Evolutionary conservation across 2,888 invertebrate species (phyloP), one percentile per base, ranked within the genome.

Genomic region (Oeneis ivallda): DNA sequence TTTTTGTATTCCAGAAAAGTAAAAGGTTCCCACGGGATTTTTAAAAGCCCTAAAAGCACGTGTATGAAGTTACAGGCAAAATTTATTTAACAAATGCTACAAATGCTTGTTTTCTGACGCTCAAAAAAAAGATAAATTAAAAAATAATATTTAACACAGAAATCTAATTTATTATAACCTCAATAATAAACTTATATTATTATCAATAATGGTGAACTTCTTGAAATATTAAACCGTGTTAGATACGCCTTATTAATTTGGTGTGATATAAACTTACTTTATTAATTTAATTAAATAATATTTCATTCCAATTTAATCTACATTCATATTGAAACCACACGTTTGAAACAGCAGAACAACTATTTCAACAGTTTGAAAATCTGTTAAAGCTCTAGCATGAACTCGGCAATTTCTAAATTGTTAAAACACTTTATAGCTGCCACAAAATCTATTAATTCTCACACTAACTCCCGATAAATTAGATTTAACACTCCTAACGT

Each of bases 361-460:
- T 56, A 56, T 56, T 56, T 19, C 41, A 7, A 8, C 56, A 19
- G 41, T 19, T 15, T 41, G 17, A 56, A 54, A 56, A 56, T 56
- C 56, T 26, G 50, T 17, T 37, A 13, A 0, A 13, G 26, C 13
- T 26, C 39, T 13, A 41, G 34, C 34, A 32, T 26, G 53, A 32
- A 54, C 41, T 54, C 13, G 45, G 32, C 54, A 54, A 45, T 45
- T 62, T 54, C 53, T 37, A 62, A 66, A 66, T 66, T 57, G 62
- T 62, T 66, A 52, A 34, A 62, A 66, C 63, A 66, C 66, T 69
- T 57, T 49, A 65, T 50, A 62, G 69, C 64, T 53, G 58, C 65
- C 67, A 60, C 63, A 65, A 63, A 69, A 67, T 69, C 67, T 67
- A 69, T 69, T 69, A 69, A 69, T 67, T 62, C 65, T 65, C 56